A percentile compares a stretch with the other conserved stretches of the same genome.
Evolutionary conservation across 2,888 invertebrate genomes (phyloP).

Genomic region (Trileptium ribeirensis): DNA sequence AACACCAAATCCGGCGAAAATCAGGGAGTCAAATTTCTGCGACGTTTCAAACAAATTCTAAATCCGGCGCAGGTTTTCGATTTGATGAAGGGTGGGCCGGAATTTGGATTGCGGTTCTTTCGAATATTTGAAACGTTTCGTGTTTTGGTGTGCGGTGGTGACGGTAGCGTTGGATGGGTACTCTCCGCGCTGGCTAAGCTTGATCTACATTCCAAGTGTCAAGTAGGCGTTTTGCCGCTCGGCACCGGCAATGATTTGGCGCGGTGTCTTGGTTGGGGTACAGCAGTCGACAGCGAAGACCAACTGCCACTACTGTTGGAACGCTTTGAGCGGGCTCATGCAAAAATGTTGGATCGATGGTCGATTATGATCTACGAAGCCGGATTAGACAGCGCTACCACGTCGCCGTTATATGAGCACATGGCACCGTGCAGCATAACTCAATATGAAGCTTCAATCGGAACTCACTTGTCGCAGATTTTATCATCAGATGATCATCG

Average conservation of each 20-base stretch:
- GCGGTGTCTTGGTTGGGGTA: conserved; percentile 89
- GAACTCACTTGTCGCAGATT: conserved; percentile 74
- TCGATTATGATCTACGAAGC: conserved; percentile 79
- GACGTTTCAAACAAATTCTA: conserved; percentile 84
- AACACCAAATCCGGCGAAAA: conserved; percentile 97
- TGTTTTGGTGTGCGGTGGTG: conserved; percentile 91
- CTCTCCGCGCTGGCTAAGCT: conserved; percentile 88
- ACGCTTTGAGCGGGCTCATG: conserved; percentile 89
- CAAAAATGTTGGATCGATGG: conserved; percentile 95
- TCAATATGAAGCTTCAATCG: conserved; percentile 66
- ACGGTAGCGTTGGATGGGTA: conserved; percentile 96
- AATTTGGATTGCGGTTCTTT: conserved; percentile 72
- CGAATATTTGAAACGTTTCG: conserved; percentile 90
- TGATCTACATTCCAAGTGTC: conserved; percentile 73
- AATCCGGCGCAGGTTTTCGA: conserved; percentile 98
- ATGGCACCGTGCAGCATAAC: conserved; percentile 16
- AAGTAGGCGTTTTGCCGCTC: conserved; percentile 85
- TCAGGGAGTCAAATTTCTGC: conserved; percentile 88
- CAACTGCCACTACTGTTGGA: conserved; percentile 83
- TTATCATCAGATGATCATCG: conserved; percentile 71
- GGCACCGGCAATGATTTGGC: conserved; percentile 95
- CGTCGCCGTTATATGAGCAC: neutral
- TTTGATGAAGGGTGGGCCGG: conserved; percentile 73
- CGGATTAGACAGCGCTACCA: too few relatives aligned
- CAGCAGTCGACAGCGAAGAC: conserved; percentile 88